Conservation (phyloP, 2,888 invertebrate species). For the Aphidoletes aphidimyza region DNA sequence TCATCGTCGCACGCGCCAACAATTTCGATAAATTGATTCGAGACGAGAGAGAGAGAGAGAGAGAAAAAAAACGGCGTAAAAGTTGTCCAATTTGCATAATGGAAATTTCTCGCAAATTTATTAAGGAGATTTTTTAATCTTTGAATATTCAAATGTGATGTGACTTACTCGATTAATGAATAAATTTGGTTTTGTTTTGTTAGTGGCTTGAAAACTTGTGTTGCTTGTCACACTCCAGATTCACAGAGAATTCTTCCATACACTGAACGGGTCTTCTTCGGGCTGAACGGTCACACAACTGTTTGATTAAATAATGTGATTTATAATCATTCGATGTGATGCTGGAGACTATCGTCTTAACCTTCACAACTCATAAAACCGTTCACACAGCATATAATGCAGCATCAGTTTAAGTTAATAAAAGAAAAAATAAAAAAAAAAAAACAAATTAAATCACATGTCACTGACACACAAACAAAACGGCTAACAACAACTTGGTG, state of each 20-base stretch:
- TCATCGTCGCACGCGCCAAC: too few relatives aligned
- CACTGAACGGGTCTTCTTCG: neutral
- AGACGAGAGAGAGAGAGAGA: too few relatives aligned
- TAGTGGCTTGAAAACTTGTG: neutral
- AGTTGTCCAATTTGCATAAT: neutral
- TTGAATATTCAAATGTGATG: slow-evolving; percentile 17
- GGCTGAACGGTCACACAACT: neutral
- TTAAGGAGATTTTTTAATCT: neutral
- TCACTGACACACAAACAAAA: too few relatives aligned
- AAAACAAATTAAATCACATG: neutral
- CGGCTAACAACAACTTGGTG: neutral
- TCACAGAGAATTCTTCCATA: neutral
- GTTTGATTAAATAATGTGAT: neutral
- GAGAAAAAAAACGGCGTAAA: too few relatives aligned
- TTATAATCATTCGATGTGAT: neutral
- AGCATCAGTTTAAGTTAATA: neutral
- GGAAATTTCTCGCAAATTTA: neutral
- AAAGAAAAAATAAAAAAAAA: neutral
- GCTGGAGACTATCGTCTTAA: neutral
- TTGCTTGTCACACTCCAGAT: too few relatives aligned
- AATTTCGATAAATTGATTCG: slow-evolving; percentile 16
- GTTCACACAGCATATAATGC: slow-evolving; percentile 6
- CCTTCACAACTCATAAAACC: neutral
- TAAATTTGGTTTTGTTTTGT: neutral
- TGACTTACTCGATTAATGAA: neutral